Percentiles rank a stretch among this genome's conserved stretches.
Evolutionary conservation across 92 coral and sea anemone genomes (phyloP).

Genomic region (Epizoanthus illoricatus): DNA sequence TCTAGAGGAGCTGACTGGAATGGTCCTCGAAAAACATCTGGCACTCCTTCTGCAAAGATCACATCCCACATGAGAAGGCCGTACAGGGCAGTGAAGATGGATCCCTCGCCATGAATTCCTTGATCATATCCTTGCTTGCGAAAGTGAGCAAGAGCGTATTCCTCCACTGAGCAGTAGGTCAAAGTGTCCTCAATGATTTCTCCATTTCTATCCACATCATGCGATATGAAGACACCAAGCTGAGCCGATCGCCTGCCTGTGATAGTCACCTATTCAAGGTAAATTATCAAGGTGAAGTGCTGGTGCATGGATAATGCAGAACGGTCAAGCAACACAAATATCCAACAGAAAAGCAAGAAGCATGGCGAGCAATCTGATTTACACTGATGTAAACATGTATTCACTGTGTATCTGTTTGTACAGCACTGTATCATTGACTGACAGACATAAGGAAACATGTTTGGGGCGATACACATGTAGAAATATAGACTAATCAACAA

Average conservation of each 20-base stretch:
- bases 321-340: too few species aligned
- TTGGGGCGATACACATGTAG: too few species aligned
- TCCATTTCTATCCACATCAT: constrained; percentile 77
- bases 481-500: too few species aligned
- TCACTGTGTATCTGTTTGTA: too few species aligned
- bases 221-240: constrained; percentile 78
- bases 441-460: too few species aligned
- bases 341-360: too few species aligned
- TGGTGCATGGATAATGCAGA: neutral
- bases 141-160: constrained; percentile 82
- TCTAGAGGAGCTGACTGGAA: constrained; percentile 96
- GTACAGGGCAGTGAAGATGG: constrained; percentile 73
- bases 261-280: constrained; percentile 68
- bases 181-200: constrained; percentile 62
- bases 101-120: constrained; percentile 96
- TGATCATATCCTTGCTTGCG: constrained; percentile 87
- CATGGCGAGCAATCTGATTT: too few species aligned
- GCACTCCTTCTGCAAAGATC: constrained; percentile 67
- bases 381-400: too few species aligned
- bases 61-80: constrained; percentile 92
- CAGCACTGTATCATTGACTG: too few species aligned
- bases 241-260: constrained; percentile 80
- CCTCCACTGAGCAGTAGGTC: constrained; percentile 91
- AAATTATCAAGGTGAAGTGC: neutral
- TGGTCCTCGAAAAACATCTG: constrained; percentile 89